Evolutionary conservation across 2,113 vertebrate genomes (phyloP).

Genomic region (Onychorhynchus coronatus): DNA sequence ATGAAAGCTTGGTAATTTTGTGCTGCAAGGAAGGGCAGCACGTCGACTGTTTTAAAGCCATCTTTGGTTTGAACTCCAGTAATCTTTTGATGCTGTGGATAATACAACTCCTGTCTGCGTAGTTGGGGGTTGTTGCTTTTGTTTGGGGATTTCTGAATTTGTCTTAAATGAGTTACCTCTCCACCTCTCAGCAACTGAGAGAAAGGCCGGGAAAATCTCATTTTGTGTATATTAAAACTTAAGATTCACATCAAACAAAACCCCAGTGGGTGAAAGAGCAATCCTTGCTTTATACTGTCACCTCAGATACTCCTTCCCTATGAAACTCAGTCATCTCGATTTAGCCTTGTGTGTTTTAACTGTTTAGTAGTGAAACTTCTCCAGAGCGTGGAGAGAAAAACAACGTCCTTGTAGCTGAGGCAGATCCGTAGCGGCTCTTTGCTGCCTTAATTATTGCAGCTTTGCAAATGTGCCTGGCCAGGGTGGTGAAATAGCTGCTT

Average conservation of each 20-base stretch:
- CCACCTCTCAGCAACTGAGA: neutral
- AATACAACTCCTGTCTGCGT: neutral
- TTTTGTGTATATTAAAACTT: constrained; percentile 1
- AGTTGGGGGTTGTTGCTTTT: neutral
- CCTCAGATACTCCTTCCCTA: neutral
- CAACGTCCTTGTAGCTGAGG: rapidly evolving
- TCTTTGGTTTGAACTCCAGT: neutral
- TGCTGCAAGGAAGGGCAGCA: neutral
- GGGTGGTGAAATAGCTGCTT: neutral
- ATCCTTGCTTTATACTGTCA: constrained; percentile 5
- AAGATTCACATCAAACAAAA: neutral
- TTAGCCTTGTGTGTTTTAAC: constrained; percentile 11
- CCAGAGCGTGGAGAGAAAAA: neutral
- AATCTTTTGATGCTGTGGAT: neutral
- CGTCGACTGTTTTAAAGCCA: neutral
- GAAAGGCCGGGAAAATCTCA: neutral
- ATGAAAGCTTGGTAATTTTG: neutral
- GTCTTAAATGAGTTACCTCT: neutral
- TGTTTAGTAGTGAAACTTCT: neutral
- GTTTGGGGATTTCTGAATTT: neutral
- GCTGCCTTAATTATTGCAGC: neutral
- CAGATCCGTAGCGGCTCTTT: neutral
- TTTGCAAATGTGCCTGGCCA: neutral
- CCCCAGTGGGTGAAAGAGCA: neutral
- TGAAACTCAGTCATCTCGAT: neutral